Evolutionary conservation across 2,888 invertebrate species (phyloP), one percentile per base, ranked within the genome.

Genomic region (Apamea epomidion): DNA sequence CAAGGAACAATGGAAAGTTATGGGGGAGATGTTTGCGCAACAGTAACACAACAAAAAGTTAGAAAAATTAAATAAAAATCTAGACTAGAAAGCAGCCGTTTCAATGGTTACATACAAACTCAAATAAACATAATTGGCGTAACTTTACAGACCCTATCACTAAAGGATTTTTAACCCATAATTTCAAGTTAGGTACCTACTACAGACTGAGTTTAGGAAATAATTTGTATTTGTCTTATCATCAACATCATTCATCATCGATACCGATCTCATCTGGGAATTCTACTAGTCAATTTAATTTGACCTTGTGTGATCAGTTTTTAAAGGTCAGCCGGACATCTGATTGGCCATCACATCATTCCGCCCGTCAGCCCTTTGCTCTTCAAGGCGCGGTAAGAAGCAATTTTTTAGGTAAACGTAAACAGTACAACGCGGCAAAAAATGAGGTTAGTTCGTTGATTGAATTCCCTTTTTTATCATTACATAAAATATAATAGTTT

Each of bases 1-100:
- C n/a, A n/a, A 60, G 16, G 60, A 60, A 60, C n/a, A 60, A n/a
- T n/a, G 60, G 60, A n/a, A 60, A n/a, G 60, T n/a, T 60, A 60
- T 42, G 42, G n/a, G n/a, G 16, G n/a, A 14, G 62, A 62, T 2
- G 7, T 62, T 14, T 29, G 3, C n/a, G 7, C n/a, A 58, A n/a
- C 14, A 14, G 14, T n/a, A 60, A 60, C 12, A 60, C n/a, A 60
- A 5, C 58, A 25, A 25, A 25, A 10, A 42, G 42, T 25, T 25
- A 25, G 4, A 58, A 25, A 58, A 54, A 58, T 4, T 4, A 1
- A 25, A 25, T 8, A 25, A 21, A 48, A 58, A 58, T 25, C 25
- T 58, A 58, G 25, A n/a, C 58, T n/a, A 60, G 60, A 60, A 14
- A 14, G 14, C n/a, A 60, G 5, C 0, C n/a, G 5, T 60, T n/a